A percentile compares a stretch with the other conserved stretches of the same genome.
Conservation (phyloP, 2,888 invertebrate genomes). For the Mesorhabditis belari region DNA sequence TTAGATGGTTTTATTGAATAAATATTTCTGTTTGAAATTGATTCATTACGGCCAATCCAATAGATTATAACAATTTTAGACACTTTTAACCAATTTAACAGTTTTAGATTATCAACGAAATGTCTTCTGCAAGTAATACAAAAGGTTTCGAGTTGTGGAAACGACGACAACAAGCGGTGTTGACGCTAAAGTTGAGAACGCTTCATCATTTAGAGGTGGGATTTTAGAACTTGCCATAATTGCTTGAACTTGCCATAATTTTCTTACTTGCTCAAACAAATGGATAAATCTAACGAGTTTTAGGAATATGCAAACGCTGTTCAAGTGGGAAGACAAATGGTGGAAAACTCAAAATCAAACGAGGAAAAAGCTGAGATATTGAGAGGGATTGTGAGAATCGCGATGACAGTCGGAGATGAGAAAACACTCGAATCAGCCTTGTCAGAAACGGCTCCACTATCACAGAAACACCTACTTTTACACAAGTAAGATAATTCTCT, state of each 20-base stretch:
- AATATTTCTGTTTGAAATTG: too few species aligned
- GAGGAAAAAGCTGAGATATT: neutral
- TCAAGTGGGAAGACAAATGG: neutral
- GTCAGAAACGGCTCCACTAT: neutral
- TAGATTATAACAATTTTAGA: too few species aligned
- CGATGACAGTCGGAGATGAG: neutral
- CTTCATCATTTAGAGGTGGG: neutral
- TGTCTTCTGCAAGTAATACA: neutral
- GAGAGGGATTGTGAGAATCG: neutral
- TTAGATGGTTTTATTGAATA: too few species aligned
- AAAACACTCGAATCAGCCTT: neutral
- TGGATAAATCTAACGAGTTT: too few species aligned
- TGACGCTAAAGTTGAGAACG: neutral
- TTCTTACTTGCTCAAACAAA: neutral
- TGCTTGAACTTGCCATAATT: neutral
- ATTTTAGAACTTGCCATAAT: neutral
- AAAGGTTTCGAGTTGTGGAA: neutral
- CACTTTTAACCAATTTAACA: too few species aligned
- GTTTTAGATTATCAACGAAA: neutral
- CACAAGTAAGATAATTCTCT: neutral
- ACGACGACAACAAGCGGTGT: neutral
- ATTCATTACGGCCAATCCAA: too few species aligned
- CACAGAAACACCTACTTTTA: neutral
- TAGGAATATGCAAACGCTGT: neutral
- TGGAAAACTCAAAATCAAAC: neutral